These are phyloP conservation scores for Monochamus alternatus DNA, from an alignment of 2,888 invertebrate genomes.

Conservation along the genomic window DNA sequence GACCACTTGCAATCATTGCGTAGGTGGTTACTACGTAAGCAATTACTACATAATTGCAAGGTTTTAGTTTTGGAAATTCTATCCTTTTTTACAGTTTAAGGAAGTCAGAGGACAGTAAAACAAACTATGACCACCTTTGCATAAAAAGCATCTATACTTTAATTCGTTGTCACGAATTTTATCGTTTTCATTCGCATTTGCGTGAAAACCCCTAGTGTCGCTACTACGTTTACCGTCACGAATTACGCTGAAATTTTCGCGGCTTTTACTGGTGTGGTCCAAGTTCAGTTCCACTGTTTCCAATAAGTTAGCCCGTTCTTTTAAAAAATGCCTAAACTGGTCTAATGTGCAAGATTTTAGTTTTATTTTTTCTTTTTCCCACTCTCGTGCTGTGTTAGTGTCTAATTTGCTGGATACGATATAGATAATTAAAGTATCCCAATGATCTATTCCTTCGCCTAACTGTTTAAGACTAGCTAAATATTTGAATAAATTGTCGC, in stretches of 20 bases:
- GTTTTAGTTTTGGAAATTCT: conserved; percentile 22
- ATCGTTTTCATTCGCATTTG: conserved; percentile 7
- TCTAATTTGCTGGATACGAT: conserved; percentile 39
- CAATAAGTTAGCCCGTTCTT: conserved; percentile 40
- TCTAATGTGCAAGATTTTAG: neutral
- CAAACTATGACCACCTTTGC: conserved; percentile 40
- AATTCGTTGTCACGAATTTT: neutral
- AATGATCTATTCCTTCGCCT: conserved; percentile 41
- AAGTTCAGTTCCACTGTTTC: conserved; percentile 38
- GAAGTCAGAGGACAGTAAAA: conserved; percentile 42
- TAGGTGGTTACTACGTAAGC: conserved; percentile 32
- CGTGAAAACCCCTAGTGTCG: conserved; percentile 1
- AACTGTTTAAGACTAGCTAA: conserved; percentile 44
- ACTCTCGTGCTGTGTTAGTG: neutral
- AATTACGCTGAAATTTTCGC: neutral
- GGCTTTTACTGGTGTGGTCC: neutral
- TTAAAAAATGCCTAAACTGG: conserved; percentile 42
- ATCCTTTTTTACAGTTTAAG: conserved; percentile 30
- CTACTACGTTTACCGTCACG: neutral
- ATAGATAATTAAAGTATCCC: conserved; percentile 46
- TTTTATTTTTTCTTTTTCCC: conserved; percentile 18
- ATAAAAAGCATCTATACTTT: conserved; percentile 30
- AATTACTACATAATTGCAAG: conserved; percentile 37
- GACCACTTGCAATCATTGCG: conserved; percentile 38
- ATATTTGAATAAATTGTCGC: conserved; percentile 40